Evolutionary conservation across 2,113 vertebrate genomes (phyloP), one percentile per base, ranked within the genome.

Genomic region (Smithornis capensis): DNA sequence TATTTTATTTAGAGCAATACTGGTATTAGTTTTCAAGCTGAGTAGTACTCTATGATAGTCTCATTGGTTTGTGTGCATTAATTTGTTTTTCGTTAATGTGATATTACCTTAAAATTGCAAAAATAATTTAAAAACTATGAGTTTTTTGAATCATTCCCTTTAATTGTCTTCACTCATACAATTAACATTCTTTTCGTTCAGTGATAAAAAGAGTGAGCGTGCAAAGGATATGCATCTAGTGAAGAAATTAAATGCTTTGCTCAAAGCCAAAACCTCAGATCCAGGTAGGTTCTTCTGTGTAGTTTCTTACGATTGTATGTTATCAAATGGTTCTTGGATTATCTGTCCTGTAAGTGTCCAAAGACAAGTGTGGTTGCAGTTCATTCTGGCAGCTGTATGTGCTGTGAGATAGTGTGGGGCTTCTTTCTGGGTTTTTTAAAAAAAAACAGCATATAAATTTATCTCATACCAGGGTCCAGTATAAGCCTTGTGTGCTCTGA

Each of bases 131-230:
- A 0, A 29, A n/a, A 65, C 8, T 22, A 4, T 3, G 4, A 12
- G 21, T 29, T 42, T 67, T 42, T 31, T 62, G 9, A 65, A 29
- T 65, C 11, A n/a, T 62, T 92, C 23, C 10, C 31, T 67, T 52
- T 3, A 75, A 29, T 81, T 80, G 37, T 77, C 19, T 82, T 90
- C 16, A 60, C 29, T 92, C 18, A 57, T 33, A 6, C 35, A 74
- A 38, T 49, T 73, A 37, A 74, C 91, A 89, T 79, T 94, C 3
- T 73, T 97, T 68, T 56, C 69, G 69, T 97, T 80, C 92, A 99
- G 99, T 64, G 99, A 99, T 96, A 99, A 99, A 97, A 99, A 99
- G 97, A 99, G 99, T 25, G 99, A 99, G 87, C 97, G 99, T 81
- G 99, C 99, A 73, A 99, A 99, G 97, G 99, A 99, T 92, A 98